phyloP scores from a whole-genome alignment of 1,140 invertebrate species.

The Drosophila ananassae region DNA sequence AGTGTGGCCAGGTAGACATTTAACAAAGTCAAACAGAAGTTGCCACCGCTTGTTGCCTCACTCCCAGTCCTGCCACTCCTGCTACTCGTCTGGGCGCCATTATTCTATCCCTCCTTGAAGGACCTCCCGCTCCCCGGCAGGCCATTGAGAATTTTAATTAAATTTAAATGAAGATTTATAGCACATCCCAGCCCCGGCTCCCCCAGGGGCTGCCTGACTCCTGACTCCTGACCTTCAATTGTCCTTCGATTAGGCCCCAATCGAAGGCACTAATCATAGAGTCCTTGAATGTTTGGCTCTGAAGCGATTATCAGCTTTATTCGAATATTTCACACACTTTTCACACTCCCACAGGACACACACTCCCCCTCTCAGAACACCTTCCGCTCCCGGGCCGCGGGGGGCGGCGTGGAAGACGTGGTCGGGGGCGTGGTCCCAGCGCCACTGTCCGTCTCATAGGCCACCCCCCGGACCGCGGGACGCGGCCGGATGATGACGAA shows the following conservation, averaged over 20 bases:
- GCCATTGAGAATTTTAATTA: slow-evolving; percentile 64
- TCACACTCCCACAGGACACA: neutral
- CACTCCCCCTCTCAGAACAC: neutral
- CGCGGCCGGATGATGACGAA: slow-evolving; percentile 84
- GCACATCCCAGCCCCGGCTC: slow-evolving; percentile 39
- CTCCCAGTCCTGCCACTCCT: slow-evolving; percentile 3
- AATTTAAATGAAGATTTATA: slow-evolving; percentile 77
- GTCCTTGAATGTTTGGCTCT: neutral
- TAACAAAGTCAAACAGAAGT: slow-evolving; percentile 60
- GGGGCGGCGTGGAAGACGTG: neutral
- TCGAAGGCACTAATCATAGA: slow-evolving; percentile 4
- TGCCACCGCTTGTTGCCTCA: slow-evolving; percentile 2
- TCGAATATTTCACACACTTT: neutral
- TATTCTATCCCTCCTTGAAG: neutral
- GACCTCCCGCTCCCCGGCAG: neutral
- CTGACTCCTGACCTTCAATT: slow-evolving; percentile 63
- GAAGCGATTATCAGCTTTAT: neutral
- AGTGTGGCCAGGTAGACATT: slow-evolving; percentile 37
- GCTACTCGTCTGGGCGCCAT: slow-evolving; percentile 1
- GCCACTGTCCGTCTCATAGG: slow-evolving; percentile 25
- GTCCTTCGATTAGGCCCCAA: slow-evolving; percentile 48
- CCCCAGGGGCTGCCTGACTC: neutral
- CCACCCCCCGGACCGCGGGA: neutral
- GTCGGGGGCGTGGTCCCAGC: neutral
- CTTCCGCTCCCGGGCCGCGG: slow-evolving; percentile 6